Conservation (phyloP, 2,797 vertebrate species). For the Pantherophis vulpinus region DNA sequence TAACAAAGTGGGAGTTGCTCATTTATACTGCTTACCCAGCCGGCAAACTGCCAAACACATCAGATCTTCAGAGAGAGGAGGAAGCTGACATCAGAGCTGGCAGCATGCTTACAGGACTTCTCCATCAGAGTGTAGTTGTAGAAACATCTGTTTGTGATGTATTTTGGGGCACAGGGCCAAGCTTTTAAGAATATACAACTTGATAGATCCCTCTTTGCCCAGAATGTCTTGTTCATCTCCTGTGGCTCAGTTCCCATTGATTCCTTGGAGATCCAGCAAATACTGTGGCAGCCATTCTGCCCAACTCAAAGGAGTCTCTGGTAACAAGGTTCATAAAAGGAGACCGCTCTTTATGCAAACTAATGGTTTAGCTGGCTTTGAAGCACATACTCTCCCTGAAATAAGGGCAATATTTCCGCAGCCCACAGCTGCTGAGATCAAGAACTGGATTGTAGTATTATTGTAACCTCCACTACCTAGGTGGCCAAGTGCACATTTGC, state of each 20-base stretch:
- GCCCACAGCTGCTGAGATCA: background rate
- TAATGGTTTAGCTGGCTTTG: background rate
- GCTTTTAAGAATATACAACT: constrained; percentile 13
- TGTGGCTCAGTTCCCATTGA: background rate
- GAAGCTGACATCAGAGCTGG: constrained; percentile 19
- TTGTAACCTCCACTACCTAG: background rate
- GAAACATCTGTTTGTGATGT: constrained; percentile 52
- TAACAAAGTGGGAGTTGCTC: background rate
- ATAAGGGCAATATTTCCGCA: background rate
- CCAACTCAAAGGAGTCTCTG: background rate
- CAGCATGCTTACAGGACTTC: accelerated
- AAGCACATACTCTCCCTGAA: background rate
- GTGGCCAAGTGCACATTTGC: background rate
- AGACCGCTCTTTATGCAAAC: accelerated
- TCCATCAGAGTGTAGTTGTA: constrained; percentile 3
- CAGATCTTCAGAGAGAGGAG: constrained; percentile 1
- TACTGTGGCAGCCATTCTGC: background rate
- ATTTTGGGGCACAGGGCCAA: constrained; percentile 49
- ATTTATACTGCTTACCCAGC: background rate
- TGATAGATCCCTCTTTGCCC: constrained; percentile 22
- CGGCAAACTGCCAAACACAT: constrained; percentile 1
- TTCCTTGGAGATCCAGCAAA: background rate
- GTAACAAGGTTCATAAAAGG: background rate
- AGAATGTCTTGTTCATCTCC: constrained; percentile 22
- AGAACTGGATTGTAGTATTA: background rate